Evolutionary conservation across 2,797 vertebrate species (phyloP).

Genomic region (Chelidonichthys spinosus): DNA sequence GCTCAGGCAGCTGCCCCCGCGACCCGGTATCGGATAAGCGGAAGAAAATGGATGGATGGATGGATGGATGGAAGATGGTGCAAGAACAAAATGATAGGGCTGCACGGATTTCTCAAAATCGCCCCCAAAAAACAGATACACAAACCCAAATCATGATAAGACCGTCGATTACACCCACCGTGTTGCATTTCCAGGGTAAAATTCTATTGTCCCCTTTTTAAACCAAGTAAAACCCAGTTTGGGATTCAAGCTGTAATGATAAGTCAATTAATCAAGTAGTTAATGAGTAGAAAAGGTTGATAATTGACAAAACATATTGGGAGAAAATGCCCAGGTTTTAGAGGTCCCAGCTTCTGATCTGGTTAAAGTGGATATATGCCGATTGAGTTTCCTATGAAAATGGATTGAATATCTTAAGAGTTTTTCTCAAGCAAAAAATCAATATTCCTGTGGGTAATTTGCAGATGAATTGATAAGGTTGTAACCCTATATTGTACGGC

Average conservation of each 20-base stretch:
- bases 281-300: not conserved
- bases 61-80: not conserved
- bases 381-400: not conserved
- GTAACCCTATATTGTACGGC: not conserved
- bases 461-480: not conserved
- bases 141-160: not conserved
- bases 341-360: not conserved
- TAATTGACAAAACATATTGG: not conserved
- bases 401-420: not conserved
- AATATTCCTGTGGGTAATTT: not conserved
- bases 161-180: not conserved
- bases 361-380: not conserved
- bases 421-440: not conserved
- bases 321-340: not conserved
- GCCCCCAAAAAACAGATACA: not conserved
- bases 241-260: not conserved
- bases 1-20: too few species aligned
- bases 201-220: not conserved
- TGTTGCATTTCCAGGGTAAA: not conserved
- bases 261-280: not conserved
- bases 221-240: not conserved
- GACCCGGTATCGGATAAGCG: too few species aligned
- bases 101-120: not conserved
- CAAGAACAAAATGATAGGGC: not conserved
- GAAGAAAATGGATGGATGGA: too few species aligned